phyloP scores from a whole-genome alignment of 2,888 invertebrate species.

The Melinaea marsaeus region DNA sequence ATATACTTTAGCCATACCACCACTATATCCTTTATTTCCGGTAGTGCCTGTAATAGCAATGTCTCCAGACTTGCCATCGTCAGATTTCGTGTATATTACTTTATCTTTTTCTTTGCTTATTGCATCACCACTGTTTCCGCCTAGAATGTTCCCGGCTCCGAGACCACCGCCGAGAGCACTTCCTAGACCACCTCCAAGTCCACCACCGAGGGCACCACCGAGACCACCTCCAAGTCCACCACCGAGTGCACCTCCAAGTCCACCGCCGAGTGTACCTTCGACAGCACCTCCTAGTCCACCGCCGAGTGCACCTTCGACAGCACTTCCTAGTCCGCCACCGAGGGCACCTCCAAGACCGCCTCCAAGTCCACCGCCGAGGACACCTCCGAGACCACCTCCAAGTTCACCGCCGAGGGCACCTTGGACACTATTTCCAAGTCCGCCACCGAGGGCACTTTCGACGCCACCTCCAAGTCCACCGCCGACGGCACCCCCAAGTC shows the following conservation, averaged over 20 bases:
- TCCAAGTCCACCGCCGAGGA: background rate
- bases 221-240: constrained; percentile 27
- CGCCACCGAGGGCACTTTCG: constrained; percentile 22
- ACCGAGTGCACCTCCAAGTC: constrained; percentile 27
- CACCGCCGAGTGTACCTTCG: constrained; percentile 11
- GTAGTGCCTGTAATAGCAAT: constrained; percentile 63
- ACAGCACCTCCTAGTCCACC: background rate
- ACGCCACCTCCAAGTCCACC: constrained; percentile 25
- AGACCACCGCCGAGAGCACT: constrained; percentile 35
- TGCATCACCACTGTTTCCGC: constrained; percentile 29
- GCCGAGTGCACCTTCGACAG: constrained; percentile 6
- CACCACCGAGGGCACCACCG: constrained; percentile 53
- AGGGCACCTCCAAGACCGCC: background rate
- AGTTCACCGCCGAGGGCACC: background rate
- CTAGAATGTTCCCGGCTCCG: constrained; percentile 18
- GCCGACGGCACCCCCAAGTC: constrained; percentile 25
- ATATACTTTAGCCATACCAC: constrained; percentile 36
- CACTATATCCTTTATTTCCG: constrained; percentile 65
- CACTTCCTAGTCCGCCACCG: constrained; percentile 23
- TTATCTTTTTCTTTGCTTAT: constrained; percentile 40
- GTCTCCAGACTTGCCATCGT: constrained; percentile 68
- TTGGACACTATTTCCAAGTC: constrained; percentile 17
- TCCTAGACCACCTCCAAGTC: constrained; percentile 44
- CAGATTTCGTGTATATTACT: constrained; percentile 57
- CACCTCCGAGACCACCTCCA: background rate